These are phyloP conservation scores for Caenorhabditis uteleia DNA, from an alignment of 2,888 invertebrate genomes.

Conservation along the genomic window DNA sequence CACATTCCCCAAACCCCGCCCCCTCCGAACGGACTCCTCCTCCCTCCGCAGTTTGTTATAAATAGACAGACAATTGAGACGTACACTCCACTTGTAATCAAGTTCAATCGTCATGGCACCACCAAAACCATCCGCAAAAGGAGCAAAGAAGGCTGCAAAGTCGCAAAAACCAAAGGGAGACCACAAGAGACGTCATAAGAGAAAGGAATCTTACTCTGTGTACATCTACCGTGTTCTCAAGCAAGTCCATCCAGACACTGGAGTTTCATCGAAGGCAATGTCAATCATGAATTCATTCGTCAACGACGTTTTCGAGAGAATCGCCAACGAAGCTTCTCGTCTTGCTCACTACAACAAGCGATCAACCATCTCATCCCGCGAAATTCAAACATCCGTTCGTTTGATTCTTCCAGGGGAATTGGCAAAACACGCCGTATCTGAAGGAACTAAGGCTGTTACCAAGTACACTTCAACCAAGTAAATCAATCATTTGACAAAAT, in stretches of 20 bases:
- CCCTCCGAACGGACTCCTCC: no score
- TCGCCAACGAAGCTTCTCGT: constrained; percentile 74
- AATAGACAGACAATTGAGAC: no score
- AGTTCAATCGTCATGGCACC: constrained; percentile 47
- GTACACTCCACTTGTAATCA: no score
- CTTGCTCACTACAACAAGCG: constrained; percentile 77
- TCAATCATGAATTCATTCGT: constrained; percentile 81
- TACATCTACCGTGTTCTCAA: constrained; percentile 77
- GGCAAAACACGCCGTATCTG: constrained; percentile 42
- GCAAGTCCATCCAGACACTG: constrained; percentile 76
- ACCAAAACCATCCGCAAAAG: constrained; percentile 67
- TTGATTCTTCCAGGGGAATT: constrained; percentile 48
- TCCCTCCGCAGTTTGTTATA: no score
- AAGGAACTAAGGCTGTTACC: constrained; percentile 45
- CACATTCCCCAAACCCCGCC: no score
- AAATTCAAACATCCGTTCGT: constrained; percentile 74
- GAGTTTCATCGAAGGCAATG: constrained; percentile 79
- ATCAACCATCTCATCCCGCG: constrained; percentile 78
- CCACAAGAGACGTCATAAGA: constrained; percentile 66
- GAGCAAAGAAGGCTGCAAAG: constrained; percentile 68
- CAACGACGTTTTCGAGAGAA: constrained; percentile 79
- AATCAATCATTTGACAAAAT: constrained; percentile 3
- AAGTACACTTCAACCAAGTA: constrained; percentile 42
- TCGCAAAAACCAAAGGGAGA: constrained; percentile 50
- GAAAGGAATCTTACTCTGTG: constrained; percentile 69